These are phyloP conservation scores for Leucoma salicis DNA, from an alignment of 2,888 invertebrate species.

Conservation along the genomic window DNA sequence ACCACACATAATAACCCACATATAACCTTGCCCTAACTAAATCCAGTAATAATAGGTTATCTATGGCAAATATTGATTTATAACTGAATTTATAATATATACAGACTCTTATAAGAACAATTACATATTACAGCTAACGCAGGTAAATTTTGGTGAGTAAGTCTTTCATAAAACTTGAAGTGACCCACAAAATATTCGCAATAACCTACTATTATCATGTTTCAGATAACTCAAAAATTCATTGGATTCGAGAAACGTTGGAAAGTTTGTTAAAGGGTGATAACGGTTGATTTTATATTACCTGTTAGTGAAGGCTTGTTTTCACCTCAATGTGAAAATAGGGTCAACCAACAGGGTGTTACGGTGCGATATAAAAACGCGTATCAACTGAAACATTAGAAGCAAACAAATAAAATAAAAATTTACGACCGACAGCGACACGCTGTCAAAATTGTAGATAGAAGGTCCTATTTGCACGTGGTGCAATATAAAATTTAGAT, in stretches of 20 bases:
- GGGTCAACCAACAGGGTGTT: conserved; percentile 10
- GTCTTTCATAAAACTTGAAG: no score
- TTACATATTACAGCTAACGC: conserved; percentile 6
- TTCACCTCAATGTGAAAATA: conserved; percentile 39
- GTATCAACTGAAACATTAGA: conserved; percentile 39
- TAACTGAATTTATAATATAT: no score
- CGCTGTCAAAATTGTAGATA: conserved; percentile 57
- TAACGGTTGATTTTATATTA: conserved; percentile 29
- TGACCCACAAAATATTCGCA: no score
- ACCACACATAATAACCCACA: no score
- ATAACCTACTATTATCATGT: conserved; percentile 6
- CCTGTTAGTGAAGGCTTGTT: conserved; percentile 16
- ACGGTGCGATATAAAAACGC: conserved; percentile 35
- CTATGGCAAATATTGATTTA: no score
- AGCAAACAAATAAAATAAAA: conserved; percentile 61
- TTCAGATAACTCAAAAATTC: conserved; percentile 38
- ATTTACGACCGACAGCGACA: conserved; percentile 56
- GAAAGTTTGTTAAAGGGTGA: conserved; percentile 37
- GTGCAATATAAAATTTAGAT: background rate
- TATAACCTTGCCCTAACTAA: no score
- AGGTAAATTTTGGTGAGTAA: conserved; percentile 7
- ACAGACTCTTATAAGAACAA: no score
- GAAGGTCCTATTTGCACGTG: conserved; percentile 22
- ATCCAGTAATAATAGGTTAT: no score
- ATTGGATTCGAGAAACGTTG: conserved; percentile 19